phyloP scores from a whole-genome alignment of 2,797 vertebrate genomes.

The Gymnoscopelus microlampas region DNA sequence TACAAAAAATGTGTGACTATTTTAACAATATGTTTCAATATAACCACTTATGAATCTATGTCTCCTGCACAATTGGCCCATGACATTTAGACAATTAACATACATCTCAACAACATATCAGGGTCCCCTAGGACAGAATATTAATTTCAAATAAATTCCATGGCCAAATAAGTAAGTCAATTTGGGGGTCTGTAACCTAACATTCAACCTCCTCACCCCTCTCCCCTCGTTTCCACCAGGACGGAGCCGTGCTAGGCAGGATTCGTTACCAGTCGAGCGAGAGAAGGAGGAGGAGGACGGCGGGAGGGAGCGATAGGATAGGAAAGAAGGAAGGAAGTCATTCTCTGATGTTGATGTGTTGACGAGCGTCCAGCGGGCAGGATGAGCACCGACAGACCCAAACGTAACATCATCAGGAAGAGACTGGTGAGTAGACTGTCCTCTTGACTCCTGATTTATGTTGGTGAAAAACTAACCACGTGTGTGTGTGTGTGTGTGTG shows the following conservation, averaged over 20 bases:
- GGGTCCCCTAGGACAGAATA: too few species aligned
- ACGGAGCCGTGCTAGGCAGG: conserved; percentile 4
- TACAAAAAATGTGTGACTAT: too few species aligned
- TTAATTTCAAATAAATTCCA: too few species aligned
- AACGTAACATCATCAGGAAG: conserved; percentile 70
- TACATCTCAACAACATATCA: too few species aligned
- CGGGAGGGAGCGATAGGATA: not conserved
- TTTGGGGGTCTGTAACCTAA: too few species aligned
- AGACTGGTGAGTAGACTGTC: conserved; percentile 58
- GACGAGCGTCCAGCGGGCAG: conserved; percentile 19
- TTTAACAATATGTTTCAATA: too few species aligned
- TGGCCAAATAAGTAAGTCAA: too few species aligned
- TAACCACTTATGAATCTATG: too few species aligned
- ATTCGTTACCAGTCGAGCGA: conserved; percentile 8
- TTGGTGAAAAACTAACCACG: not conserved
- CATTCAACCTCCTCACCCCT: too few species aligned
- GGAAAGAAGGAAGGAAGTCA: not conserved
- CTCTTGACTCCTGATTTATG: not conserved
- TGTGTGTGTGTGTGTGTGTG: not conserved
- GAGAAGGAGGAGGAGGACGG: not conserved
- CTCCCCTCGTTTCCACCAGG: conserved; percentile 24
- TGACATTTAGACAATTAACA: too few species aligned
- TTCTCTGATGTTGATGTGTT: not conserved
- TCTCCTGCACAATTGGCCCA: too few species aligned
- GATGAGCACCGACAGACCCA: conserved; percentile 71